Evolutionary conservation across 2,113 vertebrate genomes (phyloP).

Genomic region (Vidua chalybeata): DNA sequence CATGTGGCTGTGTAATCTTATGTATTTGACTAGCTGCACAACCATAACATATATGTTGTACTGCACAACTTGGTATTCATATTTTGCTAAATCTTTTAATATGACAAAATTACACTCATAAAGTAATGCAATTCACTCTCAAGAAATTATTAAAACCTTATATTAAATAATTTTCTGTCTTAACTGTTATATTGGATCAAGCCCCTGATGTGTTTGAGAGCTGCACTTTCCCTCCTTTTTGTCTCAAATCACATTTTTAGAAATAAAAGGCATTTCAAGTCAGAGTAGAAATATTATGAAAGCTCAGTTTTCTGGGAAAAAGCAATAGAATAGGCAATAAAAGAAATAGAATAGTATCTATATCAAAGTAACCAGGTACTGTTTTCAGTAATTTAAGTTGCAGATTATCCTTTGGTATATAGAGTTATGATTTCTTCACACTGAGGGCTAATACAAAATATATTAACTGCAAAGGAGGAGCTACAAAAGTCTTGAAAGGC

Average conservation of each 20-base stretch:
- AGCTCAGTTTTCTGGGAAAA: neutral
- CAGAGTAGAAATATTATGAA: neutral
- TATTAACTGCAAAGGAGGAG: neutral
- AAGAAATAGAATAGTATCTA: neutral
- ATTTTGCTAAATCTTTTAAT: neutral
- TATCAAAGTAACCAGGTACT: neutral
- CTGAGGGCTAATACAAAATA: constrained; percentile 20
- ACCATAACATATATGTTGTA: neutral
- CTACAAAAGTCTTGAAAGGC: neutral
- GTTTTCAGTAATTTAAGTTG: neutral
- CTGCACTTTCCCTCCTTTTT: neutral
- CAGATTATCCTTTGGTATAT: constrained; percentile 15
- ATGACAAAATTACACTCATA: neutral
- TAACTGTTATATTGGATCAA: neutral
- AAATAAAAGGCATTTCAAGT: neutral
- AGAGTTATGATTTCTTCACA: constrained; percentile 27
- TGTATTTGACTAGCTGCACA: neutral
- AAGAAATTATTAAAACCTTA: neutral
- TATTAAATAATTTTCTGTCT: neutral
- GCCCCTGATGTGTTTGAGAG: neutral
- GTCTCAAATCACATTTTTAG: neutral
- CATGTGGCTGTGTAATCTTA: neutral
- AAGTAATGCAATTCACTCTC: neutral
- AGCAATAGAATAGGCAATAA: neutral
- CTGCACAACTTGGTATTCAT: neutral